Percentiles rank a stretch among this genome's conserved stretches.
phyloP scores from a whole-genome alignment of 2,797 vertebrate genomes.

The Mycteria americana region DNA sequence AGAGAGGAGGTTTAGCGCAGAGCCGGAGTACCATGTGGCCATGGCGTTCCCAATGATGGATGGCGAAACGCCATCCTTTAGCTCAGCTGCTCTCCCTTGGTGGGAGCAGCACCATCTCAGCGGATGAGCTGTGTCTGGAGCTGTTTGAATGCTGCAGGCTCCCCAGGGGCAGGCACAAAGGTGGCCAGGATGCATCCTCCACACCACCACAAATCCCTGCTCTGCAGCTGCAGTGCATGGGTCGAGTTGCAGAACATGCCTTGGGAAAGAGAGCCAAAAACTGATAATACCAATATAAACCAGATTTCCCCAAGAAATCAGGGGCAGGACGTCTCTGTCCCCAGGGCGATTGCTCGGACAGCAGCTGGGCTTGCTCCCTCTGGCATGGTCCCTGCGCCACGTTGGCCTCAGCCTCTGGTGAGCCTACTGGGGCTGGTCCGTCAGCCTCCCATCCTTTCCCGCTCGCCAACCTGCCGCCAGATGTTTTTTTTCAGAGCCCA shows the following conservation, averaged over 20 bases:
- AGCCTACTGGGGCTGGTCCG: neutral
- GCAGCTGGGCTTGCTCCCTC: neutral
- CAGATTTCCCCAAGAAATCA: slow-evolving; percentile 13
- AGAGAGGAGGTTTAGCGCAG: neutral
- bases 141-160: neutral
- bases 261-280: neutral
- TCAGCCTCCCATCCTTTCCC: neutral
- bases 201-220: neutral
- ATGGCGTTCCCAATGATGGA: rapidly evolving
- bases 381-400: rapidly evolving
- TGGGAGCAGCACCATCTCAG: neutral
- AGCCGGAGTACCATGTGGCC: neutral
- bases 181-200: neutral
- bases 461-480: neutral
- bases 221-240: neutral
- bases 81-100: neutral
- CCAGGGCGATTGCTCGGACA: neutral
- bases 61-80: neutral
- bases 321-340: slow-evolving; percentile 10
- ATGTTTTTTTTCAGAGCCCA: neutral
- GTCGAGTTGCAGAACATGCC: neutral
- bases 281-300: neutral
- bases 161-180: neutral
- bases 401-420: neutral
- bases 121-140: neutral